Percentiles rank a stretch among this genome's conserved stretches.
phyloP scores from a whole-genome alignment of 2,888 invertebrate genomes.

The Spilosoma lubricipeda region DNA sequence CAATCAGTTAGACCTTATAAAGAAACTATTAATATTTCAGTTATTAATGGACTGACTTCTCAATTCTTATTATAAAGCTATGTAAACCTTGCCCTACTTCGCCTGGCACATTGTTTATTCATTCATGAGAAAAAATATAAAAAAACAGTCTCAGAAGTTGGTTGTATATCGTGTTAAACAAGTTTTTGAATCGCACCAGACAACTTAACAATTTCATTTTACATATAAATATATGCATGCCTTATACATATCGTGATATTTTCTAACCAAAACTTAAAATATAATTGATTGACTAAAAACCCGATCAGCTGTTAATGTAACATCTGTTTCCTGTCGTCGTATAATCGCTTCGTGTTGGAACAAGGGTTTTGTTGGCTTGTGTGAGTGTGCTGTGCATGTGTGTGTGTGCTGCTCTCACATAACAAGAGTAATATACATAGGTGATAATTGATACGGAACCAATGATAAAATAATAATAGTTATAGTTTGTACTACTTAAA shows the following conservation, averaged over 20 bases:
- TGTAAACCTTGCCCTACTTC: too few relatives aligned
- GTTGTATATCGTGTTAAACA: too few relatives aligned
- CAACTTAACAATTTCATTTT: too few relatives aligned
- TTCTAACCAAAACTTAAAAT: not conserved
- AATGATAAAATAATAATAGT: constrained; percentile 10
- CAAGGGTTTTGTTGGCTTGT: constrained; percentile 27
- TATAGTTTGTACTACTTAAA: not conserved
- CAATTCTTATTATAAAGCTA: too few relatives aligned
- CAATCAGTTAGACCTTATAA: not conserved
- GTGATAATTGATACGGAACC: not conserved
- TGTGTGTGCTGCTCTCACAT: constrained; percentile 26
- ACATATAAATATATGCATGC: not conserved
- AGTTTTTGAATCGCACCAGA: too few relatives aligned
- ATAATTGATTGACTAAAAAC: not conserved
- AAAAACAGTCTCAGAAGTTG: too few relatives aligned
- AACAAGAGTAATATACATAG: constrained; percentile 1
- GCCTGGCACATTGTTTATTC: too few relatives aligned
- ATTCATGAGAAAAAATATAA: too few relatives aligned
- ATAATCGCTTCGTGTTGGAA: constrained; percentile 11
- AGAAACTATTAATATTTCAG: too few relatives aligned
- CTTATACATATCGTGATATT: not conserved
- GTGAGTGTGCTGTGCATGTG: constrained; percentile 22
- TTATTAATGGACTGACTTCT: too few relatives aligned
- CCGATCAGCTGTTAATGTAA: not conserved
- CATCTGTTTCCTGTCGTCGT: constrained; percentile 10